phyloP scores from a whole-genome alignment of 1,140 invertebrate species.

The Lepidurus packardi region DNA sequence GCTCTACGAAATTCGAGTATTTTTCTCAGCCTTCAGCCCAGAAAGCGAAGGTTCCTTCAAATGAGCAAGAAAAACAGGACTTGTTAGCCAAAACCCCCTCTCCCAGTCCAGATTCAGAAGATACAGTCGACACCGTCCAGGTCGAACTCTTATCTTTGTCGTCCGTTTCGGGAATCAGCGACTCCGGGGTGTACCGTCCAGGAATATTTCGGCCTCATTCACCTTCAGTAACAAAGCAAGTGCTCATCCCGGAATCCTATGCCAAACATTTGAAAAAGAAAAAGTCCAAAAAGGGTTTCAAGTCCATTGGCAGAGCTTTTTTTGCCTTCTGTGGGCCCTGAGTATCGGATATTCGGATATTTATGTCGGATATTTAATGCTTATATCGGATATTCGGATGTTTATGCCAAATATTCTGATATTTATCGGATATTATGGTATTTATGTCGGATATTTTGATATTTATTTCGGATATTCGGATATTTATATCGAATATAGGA shows the following conservation, averaged over 20 bases:
- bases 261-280: neutral
- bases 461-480: too few species aligned
- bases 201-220: neutral
- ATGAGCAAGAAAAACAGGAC: neutral
- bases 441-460: too few species aligned
- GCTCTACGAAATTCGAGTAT: neutral
- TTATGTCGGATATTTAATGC: neutral
- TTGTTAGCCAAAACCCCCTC: neutral
- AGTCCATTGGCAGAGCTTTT: neutral
- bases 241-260: neutral
- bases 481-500: too few species aligned
- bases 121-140: constrained; percentile 11
- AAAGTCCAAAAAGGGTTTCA: neutral
- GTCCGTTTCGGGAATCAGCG: constrained; percentile 31
- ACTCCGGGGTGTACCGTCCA: neutral
- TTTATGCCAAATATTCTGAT: too few species aligned
- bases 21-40: neutral
- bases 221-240: neutral
- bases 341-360: neutral
- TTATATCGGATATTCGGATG: too few species aligned
- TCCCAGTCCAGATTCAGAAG: neutral
- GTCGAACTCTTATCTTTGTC: constrained; percentile 30
- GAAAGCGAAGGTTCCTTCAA: neutral
- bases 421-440: too few species aligned
- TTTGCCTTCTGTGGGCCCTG: neutral